A percentile compares a stretch with the other conserved stretches of the same genome.
Conservation (phyloP, 2,113 vertebrate genomes). For the Turnix velox region DNA sequence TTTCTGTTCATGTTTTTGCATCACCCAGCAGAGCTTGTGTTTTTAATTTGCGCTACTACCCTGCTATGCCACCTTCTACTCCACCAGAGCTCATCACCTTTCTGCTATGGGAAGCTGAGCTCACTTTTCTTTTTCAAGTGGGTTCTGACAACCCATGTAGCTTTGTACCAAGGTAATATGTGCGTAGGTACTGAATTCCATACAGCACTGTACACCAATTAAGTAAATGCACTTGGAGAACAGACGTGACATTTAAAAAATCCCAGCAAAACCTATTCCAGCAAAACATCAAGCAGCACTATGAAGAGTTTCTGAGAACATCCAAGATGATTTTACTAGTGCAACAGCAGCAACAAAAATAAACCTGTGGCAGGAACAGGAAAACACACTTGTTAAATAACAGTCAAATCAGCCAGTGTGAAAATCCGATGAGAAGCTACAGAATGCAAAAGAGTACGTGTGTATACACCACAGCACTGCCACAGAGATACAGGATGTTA, state of each 20-base stretch:
- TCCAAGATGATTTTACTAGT: neutral
- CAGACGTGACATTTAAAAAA: neutral
- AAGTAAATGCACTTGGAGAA: neutral
- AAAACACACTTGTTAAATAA: constrained; percentile 20
- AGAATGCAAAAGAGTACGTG: neutral
- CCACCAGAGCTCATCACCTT: neutral
- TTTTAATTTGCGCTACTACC: neutral
- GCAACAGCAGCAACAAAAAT: neutral
- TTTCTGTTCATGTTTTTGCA: neutral
- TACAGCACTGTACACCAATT: neutral
- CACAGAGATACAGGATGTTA: constrained; percentile 66
- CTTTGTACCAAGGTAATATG: neutral
- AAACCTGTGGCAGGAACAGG: neutral
- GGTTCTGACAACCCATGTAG: neutral
- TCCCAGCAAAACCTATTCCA: neutral
- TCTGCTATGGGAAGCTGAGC: neutral
- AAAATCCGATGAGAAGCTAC: neutral
- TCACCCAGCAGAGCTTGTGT: neutral
- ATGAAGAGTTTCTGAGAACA: neutral
- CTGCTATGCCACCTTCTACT: neutral
- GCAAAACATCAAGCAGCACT: neutral
- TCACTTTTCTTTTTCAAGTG: neutral
- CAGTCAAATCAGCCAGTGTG: neutral
- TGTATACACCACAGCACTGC: constrained; percentile 40
- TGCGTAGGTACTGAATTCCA: neutral